Conservation (phyloP, 2,797 vertebrate genomes). For the Holocentrus rufus region DNA sequence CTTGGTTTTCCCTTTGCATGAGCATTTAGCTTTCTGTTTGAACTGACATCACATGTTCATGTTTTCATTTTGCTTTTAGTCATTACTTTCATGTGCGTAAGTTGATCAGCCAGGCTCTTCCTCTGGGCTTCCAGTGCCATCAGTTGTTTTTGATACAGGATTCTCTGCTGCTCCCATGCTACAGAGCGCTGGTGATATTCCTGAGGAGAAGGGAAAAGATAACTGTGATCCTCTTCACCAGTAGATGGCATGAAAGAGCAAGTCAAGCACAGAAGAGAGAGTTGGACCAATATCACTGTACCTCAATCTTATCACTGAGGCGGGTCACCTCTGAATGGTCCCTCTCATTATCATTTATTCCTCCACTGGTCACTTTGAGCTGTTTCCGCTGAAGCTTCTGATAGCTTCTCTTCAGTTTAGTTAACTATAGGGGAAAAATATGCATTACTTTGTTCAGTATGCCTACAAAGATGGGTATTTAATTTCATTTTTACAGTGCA, state of each 20-base stretch:
- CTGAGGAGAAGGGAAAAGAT: conserved; percentile 66
- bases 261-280: neutral
- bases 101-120: conserved; percentile 86
- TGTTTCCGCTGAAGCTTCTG: conserved; percentile 91
- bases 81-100: conserved; percentile 85
- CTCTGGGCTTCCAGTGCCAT: conserved; percentile 88
- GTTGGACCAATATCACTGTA: conserved; percentile 50
- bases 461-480: neutral
- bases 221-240: conserved; percentile 2
- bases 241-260: conserved; percentile 13
- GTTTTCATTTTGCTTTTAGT: neutral
- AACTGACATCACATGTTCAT: neutral
- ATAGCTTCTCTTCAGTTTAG: conserved; percentile 91
- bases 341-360: conserved; percentile 73
- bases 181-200: conserved; percentile 85
- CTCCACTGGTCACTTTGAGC: conserved; percentile 79
- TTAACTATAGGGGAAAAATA: conserved; percentile 79
- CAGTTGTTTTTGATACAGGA: conserved; percentile 88
- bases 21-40: neutral
- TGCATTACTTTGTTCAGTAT: neutral
- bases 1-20: neutral
- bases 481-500: neutral
- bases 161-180: conserved; percentile 90
- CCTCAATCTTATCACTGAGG: conserved; percentile 86
- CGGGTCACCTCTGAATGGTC: conserved; percentile 82